phyloP scores from a whole-genome alignment of 1,140 invertebrate genomes.

The Leptonema lineaticorne region DNA sequence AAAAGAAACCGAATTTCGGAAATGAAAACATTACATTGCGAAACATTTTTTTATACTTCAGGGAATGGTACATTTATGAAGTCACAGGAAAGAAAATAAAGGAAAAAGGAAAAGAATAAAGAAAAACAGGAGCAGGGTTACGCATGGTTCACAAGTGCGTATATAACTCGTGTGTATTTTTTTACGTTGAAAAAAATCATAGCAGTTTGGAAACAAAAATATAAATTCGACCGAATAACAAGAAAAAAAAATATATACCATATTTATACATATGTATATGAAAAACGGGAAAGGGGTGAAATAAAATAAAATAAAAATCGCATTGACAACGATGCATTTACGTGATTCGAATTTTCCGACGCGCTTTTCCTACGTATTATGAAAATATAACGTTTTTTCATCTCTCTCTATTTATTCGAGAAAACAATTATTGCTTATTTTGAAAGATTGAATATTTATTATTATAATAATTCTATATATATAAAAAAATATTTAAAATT shows the following conservation, averaged over 20 bases:
- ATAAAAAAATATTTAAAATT: no score
- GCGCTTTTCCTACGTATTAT: no score
- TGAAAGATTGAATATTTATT: no score
- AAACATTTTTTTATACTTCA: conserved; percentile 4
- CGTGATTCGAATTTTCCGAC: background rate
- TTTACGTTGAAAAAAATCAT: background rate
- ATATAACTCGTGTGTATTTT: conserved; percentile 19
- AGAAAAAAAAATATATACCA: no score
- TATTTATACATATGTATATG: no score
- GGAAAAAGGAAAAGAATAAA: conserved; percentile 11
- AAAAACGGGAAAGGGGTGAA: no score
- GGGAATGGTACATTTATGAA: conserved; percentile 11
- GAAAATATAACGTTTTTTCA: no score
- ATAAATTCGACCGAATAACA: no score
- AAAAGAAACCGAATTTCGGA: conserved; percentile 3
- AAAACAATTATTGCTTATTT: no score
- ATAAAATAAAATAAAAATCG: background rate
- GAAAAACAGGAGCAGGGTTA: conserved; percentile 2
- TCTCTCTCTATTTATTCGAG: no score
- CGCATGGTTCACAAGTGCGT: no score
- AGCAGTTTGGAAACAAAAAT: conserved; percentile 10
- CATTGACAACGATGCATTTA: background rate
- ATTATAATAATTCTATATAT: no score
- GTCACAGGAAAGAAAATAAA: conserved; percentile 15
- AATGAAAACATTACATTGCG: background rate